Evolutionary conservation across 2,888 invertebrate species (phyloP).

Genomic region (Athalia circularis): DNA sequence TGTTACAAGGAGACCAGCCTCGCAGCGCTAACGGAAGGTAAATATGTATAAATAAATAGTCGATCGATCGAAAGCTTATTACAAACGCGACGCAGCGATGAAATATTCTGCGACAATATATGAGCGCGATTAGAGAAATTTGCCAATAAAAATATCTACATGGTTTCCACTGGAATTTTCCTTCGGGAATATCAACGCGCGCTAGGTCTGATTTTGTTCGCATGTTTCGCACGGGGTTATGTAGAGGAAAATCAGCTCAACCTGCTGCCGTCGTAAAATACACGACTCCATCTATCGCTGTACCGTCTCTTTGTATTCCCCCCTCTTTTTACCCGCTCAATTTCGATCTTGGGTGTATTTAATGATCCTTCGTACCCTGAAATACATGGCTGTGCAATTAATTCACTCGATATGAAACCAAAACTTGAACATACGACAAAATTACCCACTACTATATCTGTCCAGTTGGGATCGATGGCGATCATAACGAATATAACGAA

Average conservation of each 20-base stretch:
- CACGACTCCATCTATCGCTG: constrained; percentile 30
- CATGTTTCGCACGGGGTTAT: constrained; percentile 17
- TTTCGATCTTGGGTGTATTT: not conserved
- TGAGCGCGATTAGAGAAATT: not conserved
- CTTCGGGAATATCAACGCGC: not conserved
- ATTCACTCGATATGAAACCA: not conserved
- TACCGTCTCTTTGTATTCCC: not conserved
- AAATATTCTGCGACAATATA: not conserved
- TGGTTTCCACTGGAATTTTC: not conserved
- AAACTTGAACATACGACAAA: not conserved
- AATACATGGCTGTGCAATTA: no score
- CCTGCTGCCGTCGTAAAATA: constrained; percentile 23
- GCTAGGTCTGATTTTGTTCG: constrained; percentile 33
- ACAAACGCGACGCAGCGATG: not conserved
- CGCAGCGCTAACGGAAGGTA: constrained; percentile 85
- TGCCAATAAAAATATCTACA: not conserved
- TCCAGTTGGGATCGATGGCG: no score
- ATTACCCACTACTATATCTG: no score
- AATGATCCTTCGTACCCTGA: not conserved
- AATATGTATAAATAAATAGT: constrained; percentile 42
- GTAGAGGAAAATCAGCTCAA: constrained; percentile 18
- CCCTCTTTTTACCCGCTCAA: not conserved
- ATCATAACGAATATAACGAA: no score
- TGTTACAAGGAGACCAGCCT: constrained; percentile 86
- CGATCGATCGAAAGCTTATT: constrained; percentile 22